phyloP scores from a whole-genome alignment of 1,140 invertebrate genomes.

The Palaemon carinicauda region DNA sequence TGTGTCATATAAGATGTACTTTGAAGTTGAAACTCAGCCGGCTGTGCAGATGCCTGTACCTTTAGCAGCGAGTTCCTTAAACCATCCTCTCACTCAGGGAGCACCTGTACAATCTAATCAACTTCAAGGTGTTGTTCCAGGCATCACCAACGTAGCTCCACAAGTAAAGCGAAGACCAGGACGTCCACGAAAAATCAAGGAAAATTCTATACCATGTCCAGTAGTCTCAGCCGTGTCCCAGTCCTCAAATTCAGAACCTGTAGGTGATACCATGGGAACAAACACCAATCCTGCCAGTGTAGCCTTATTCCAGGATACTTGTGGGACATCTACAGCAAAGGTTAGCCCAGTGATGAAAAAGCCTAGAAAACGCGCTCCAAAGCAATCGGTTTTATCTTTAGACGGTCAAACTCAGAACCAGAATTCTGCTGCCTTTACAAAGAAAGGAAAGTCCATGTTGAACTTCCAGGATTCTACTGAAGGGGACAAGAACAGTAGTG shows the following conservation, averaged over 20 bases:
- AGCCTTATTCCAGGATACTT: no score
- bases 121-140: no score
- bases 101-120: no score
- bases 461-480: no score
- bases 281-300: no score
- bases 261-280: no score
- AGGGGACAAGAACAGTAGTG: no score
- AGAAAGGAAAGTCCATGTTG: background rate
- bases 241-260: background rate
- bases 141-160: background rate
- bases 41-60: background rate
- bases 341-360: background rate
- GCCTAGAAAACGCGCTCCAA: constrained; percentile 19
- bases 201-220: background rate
- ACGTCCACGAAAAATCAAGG: background rate
- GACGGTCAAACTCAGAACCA: background rate
- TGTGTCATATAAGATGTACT: background rate
- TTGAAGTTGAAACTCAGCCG: constrained; percentile 16
- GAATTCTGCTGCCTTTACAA: background rate
- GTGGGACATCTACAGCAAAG: no score
- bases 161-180: background rate
- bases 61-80: background rate
- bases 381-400: background rate
- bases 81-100: no score
- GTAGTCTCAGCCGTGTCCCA: background rate